Evolutionary conservation across 2,797 vertebrate genomes (phyloP).

Genomic region (Mus spretus): DNA sequence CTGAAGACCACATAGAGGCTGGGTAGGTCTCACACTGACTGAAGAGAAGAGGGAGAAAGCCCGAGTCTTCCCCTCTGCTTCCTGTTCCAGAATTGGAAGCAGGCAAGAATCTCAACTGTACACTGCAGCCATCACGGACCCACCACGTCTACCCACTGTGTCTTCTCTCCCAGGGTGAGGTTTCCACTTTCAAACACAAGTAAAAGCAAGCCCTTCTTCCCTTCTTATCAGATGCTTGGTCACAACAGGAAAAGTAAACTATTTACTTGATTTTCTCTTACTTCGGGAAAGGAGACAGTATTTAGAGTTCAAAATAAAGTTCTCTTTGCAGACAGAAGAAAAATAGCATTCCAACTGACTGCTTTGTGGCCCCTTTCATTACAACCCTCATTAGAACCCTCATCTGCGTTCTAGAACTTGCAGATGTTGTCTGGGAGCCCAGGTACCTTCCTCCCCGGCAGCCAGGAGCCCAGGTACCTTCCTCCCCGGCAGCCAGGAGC

Average conservation of each 20-base stretch:
- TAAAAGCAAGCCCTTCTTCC: neutral
- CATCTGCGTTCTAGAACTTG: neutral
- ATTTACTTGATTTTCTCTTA: neutral
- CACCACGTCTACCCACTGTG: too few species aligned
- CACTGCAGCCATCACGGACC: neutral
- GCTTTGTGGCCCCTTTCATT: neutral
- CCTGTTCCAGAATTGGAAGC: neutral
- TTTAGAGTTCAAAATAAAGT: constrained; percentile 30
- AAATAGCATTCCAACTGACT: neutral
- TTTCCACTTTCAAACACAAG: neutral
- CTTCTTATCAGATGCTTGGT: neutral
- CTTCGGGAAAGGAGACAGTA: neutral
- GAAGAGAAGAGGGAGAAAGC: neutral
- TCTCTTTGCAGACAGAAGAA: neutral
- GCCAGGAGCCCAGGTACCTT: neutral
- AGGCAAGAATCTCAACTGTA: neutral
- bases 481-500: too few species aligned
- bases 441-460: too few species aligned
- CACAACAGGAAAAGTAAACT: neutral
- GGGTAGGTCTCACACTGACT: neutral
- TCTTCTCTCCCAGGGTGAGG: neutral
- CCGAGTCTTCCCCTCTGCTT: too few species aligned
- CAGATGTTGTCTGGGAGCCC: neutral
- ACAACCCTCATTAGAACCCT: neutral
- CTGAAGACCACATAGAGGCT: neutral